Percentiles rank a stretch among this genome's conserved stretches.
phyloP scores from a whole-genome alignment of 2,113 vertebrate genomes.

The Ciconia maguari region DNA sequence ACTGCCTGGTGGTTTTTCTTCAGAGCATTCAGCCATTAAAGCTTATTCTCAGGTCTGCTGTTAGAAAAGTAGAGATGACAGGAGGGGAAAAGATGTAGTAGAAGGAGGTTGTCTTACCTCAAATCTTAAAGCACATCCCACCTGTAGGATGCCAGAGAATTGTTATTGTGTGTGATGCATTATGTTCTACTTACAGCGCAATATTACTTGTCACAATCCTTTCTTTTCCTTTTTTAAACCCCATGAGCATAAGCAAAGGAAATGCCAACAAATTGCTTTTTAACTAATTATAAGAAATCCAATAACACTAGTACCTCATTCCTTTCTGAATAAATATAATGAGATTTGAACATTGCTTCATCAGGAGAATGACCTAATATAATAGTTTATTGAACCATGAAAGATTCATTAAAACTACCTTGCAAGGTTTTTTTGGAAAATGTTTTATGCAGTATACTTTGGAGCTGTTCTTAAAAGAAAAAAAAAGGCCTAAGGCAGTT shows the following conservation, averaged over 20 bases:
- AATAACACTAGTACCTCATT: background rate
- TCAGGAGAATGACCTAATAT: slow-evolving; percentile 34
- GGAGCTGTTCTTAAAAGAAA: background rate
- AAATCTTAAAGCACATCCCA: background rate
- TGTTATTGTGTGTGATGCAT: background rate
- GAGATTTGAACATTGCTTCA: background rate
- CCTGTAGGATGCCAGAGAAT: background rate
- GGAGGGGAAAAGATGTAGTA: background rate
- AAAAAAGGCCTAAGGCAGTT: background rate
- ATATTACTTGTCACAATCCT: background rate
- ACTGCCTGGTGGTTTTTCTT: background rate
- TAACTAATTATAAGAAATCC: slow-evolving; percentile 34
- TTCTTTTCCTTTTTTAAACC: background rate
- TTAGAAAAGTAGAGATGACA: background rate
- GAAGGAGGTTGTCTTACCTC: background rate
- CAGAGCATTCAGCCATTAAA: background rate
- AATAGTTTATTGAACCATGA: slow-evolving; percentile 46
- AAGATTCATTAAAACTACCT: slow-evolving; percentile 41
- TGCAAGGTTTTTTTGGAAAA: background rate
- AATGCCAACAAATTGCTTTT: background rate
- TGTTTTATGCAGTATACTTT: background rate
- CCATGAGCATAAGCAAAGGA: background rate
- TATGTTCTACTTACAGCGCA: background rate
- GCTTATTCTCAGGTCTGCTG: background rate
- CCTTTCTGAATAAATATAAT: slow-evolving; percentile 18